Evolutionary conservation across 2,797 vertebrate species (phyloP).

Genomic region (Discoglossus pictus): DNA sequence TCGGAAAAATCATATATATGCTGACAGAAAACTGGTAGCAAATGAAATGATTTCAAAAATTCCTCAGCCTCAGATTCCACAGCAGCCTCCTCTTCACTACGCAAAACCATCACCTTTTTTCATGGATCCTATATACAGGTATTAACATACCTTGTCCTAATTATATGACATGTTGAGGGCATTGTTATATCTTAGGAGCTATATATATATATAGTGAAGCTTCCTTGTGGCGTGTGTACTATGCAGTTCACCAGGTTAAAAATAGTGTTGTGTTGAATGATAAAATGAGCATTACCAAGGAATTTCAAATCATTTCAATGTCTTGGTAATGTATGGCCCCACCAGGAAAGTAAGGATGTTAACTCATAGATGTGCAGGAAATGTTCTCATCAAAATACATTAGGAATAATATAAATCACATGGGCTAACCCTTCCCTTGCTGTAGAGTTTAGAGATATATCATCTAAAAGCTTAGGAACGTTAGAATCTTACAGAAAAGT

Average conservation of each 20-base stretch:
- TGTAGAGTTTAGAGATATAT: no score
- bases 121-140: slow-evolving; percentile 99
- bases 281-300: slow-evolving; percentile 8
- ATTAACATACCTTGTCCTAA: slow-evolving; percentile 76
- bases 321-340: slow-evolving; percentile 12
- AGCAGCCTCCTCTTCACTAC: slow-evolving; percentile 90
- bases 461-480: no score
- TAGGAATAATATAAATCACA: slow-evolving; percentile 14
- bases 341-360: slow-evolving; percentile 17
- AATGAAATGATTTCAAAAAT: slow-evolving; percentile 79
- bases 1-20: slow-evolving; percentile 88
- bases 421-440: slow-evolving; percentile 4
- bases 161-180: not conserved
- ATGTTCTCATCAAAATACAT: slow-evolving; percentile 33
- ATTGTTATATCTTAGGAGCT: no score
- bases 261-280: slow-evolving; percentile 15
- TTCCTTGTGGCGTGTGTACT: not conserved
- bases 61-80: slow-evolving; percentile 80
- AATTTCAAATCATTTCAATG: slow-evolving; percentile 11
- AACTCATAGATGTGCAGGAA: slow-evolving; percentile 36
- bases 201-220: no score
- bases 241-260: no score
- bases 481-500: no score
- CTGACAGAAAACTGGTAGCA: slow-evolving; percentile 74
- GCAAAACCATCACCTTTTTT: slow-evolving; percentile 98